Evolutionary conservation across 2,888 invertebrate genomes (phyloP).

Genomic region (Eupithecia inturbata): DNA sequence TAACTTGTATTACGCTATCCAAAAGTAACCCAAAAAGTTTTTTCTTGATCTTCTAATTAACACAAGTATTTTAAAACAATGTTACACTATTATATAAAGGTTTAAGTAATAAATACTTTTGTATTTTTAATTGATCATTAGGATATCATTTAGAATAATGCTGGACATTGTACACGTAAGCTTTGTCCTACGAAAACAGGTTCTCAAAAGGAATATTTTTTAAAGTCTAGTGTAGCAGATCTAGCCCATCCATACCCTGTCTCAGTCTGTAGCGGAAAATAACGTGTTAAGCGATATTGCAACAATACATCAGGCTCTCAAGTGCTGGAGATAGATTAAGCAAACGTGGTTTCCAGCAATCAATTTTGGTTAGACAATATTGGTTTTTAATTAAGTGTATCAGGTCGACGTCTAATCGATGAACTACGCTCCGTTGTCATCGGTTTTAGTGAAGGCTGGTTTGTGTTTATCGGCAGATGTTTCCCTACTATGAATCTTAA

Average conservation of each 20-base stretch:
- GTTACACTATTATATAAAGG: too few species aligned
- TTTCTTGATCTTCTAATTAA: too few species aligned
- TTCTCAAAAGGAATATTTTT: not conserved
- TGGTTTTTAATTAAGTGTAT: conserved; percentile 83
- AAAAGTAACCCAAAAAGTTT: not conserved
- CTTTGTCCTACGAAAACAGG: not conserved
- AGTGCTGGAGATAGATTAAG: conserved; percentile 53
- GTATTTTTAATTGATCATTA: not conserved
- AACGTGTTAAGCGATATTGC: conserved; percentile 43
- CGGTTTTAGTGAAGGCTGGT: conserved; percentile 49
- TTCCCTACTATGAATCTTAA: conserved; percentile 44
- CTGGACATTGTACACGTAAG: not conserved
- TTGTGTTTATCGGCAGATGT: conserved; percentile 52
- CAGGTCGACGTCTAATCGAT: conserved; percentile 68
- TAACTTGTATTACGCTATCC: not conserved
- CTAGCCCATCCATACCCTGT: not conserved
- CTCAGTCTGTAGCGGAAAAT: conserved; percentile 23
- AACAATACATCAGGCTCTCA: conserved; percentile 46
- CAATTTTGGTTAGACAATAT: conserved; percentile 84
- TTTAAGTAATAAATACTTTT: not conserved
- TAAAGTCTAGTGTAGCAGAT: not conserved
- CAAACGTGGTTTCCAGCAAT: conserved; percentile 70
- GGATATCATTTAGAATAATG: too few species aligned
- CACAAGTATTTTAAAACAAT: too few species aligned
- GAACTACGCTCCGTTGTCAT: conserved; percentile 61